These are phyloP conservation scores for Phocides pigmalion DNA, from an alignment of 1,140 invertebrate genomes.

Conservation along the genomic window DNA sequence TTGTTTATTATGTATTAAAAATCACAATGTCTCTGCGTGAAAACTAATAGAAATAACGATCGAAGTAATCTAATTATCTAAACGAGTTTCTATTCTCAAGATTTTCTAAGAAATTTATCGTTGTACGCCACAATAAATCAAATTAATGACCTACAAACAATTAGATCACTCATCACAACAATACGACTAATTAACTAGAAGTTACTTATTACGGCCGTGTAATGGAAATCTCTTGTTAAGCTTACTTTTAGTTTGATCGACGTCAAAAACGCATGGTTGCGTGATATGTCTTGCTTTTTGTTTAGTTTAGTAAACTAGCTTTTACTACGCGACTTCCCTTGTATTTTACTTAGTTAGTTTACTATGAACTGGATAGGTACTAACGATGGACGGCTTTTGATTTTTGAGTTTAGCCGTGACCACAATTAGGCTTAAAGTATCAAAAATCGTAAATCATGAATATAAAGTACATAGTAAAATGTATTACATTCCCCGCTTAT, in stretches of 20 bases:
- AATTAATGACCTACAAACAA: slow-evolving; percentile 36
- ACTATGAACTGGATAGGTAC: no score
- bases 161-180: slow-evolving; percentile 35
- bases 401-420: no score
- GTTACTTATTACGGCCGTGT: slow-evolving; percentile 9
- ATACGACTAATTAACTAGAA: slow-evolving; percentile 30
- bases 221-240: slow-evolving; percentile 30
- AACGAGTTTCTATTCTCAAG: slow-evolving; percentile 22
- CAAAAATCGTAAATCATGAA: no score
- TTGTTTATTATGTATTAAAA: no score
- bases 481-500: no score
- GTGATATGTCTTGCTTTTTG: slow-evolving; percentile 18
- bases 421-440: no score
- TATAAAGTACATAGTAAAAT: no score
- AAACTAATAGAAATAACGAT: slow-evolving; percentile 1
- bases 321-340: no score
- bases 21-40: background rate
- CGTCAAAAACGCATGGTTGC: slow-evolving; percentile 23
- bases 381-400: no score
- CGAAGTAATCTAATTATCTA: slow-evolving; percentile 5
- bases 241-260: slow-evolving; percentile 30
- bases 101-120: slow-evolving; percentile 26
- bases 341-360: no score
- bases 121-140: slow-evolving; percentile 24
- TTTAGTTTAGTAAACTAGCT: no score